phyloP scores from a whole-genome alignment of 2,888 invertebrate genomes.

The Nomada ruficornis region DNA sequence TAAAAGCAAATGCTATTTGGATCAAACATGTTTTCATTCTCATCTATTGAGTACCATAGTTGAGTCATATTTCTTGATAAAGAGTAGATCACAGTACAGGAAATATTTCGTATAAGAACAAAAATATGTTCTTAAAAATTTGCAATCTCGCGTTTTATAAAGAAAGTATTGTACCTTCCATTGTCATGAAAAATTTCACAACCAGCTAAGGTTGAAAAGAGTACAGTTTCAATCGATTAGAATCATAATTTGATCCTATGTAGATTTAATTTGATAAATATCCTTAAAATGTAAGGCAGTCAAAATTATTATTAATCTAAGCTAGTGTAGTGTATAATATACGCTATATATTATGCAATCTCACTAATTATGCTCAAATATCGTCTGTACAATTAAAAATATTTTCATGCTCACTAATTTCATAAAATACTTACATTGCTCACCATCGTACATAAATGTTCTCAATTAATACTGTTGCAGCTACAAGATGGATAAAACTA shows the following conservation, averaged over 20 bases:
- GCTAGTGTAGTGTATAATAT: conserved; percentile 22
- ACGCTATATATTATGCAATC: conserved; percentile 12
- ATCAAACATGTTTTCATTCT: not conserved
- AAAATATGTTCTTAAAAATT: conserved; percentile 7
- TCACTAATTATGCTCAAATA: conserved; percentile 6
- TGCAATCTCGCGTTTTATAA: not conserved
- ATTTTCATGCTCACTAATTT: not conserved
- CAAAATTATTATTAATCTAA: conserved; percentile 28
- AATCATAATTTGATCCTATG: not conserved
- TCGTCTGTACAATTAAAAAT: conserved; percentile 22
- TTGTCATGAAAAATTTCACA: not conserved
- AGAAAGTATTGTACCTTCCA: not conserved
- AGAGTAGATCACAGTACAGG: conserved; percentile 22
- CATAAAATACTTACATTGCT: conserved; percentile 9
- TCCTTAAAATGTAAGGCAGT: conserved; percentile 19
- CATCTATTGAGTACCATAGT: not conserved
- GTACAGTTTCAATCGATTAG: not conserved
- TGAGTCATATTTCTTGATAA: conserved; percentile 2
- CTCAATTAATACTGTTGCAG: conserved; percentile 82
- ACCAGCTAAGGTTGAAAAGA: not conserved
- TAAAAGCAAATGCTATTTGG: not conserved
- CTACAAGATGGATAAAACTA: conserved; percentile 88
- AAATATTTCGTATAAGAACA: conserved; percentile 13
- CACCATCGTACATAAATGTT: conserved; percentile 1
- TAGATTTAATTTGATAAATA: conserved; percentile 21